phyloP scores from a whole-genome alignment of 1,140 invertebrate species.

The Meloidogyne hapla region DNA sequence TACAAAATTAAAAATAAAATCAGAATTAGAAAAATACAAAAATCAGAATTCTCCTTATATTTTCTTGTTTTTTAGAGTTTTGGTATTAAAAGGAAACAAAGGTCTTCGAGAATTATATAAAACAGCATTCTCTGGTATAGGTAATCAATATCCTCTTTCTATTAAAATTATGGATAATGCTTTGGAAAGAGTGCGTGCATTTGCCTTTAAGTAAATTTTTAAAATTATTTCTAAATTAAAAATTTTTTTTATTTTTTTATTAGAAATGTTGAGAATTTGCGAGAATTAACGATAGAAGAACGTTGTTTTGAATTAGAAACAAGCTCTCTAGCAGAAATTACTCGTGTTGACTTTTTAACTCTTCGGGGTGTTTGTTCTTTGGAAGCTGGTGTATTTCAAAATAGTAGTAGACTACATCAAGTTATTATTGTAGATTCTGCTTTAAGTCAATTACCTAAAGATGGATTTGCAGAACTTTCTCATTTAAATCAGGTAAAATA shows the following conservation, averaged over 20 bases:
- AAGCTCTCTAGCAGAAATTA: slow-evolving; percentile 39
- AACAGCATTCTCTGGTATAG: slow-evolving; percentile 46
- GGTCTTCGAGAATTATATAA: slow-evolving; percentile 43
- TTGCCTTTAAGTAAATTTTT: slow-evolving; percentile 43
- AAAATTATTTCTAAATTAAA: neutral
- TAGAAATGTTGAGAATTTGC: slow-evolving; percentile 53
- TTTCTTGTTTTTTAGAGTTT: slow-evolving; percentile 33
- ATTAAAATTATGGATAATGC: slow-evolving; percentile 49
- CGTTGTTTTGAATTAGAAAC: slow-evolving; percentile 45
- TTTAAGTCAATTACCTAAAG: slow-evolving; percentile 31
- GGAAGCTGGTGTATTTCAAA: slow-evolving; percentile 15
- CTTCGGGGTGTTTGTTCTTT: slow-evolving; percentile 38
- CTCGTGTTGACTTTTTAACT: slow-evolving; percentile 50
- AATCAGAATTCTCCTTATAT: neutral
- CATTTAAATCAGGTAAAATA: slow-evolving; percentile 55
- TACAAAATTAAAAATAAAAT: neutral
- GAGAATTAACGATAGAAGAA: slow-evolving; percentile 46
- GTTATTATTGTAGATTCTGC: slow-evolving; percentile 44
- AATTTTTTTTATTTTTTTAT: neutral
- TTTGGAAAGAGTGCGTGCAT: slow-evolving; percentile 42
- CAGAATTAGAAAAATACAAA: neutral
- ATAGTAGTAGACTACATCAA: slow-evolving; percentile 38
- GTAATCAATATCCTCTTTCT: slow-evolving; percentile 40
- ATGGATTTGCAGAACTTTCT: slow-evolving; percentile 43
- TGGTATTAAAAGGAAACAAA: slow-evolving; percentile 39